These are phyloP conservation scores for Cryptophagus acutangulus DNA, from an alignment of 2,888 invertebrate genomes.

Conservation along the genomic window DNA sequence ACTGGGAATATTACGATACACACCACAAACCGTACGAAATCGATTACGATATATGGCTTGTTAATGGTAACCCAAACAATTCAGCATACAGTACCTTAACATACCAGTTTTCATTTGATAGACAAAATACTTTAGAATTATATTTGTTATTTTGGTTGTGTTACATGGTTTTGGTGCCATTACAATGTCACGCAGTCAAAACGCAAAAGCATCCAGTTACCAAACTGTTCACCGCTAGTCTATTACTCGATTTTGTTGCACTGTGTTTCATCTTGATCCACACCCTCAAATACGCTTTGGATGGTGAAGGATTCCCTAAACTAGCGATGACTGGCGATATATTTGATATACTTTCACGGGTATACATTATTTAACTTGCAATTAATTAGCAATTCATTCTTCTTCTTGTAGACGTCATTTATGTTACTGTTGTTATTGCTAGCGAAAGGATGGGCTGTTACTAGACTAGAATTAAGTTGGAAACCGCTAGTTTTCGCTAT, in stretches of 20 bases:
- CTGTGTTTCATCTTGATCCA: constrained; percentile 83
- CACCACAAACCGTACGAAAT: constrained; percentile 46
- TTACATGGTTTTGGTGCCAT: constrained; percentile 75
- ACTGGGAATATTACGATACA: constrained; percentile 75
- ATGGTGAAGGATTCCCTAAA: constrained; percentile 81
- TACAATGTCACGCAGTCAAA: constrained; percentile 87
- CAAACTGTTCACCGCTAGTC: constrained; percentile 80
- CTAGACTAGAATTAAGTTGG: constrained; percentile 81
- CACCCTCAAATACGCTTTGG: constrained; percentile 82
- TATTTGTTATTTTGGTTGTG: constrained; percentile 83
- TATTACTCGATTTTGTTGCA: constrained; percentile 79
- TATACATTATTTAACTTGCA: constrained; percentile 44
- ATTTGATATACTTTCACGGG: constrained; percentile 85
- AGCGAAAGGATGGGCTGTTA: constrained; percentile 97
- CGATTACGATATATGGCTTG: constrained; percentile 90
- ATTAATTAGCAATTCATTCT: constrained; percentile 33
- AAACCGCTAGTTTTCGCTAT: constrained; percentile 79
- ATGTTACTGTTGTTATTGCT: constrained; percentile 87
- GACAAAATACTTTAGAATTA: constrained; percentile 86
- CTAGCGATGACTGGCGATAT: constrained; percentile 86
- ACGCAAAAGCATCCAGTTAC: constrained; percentile 89
- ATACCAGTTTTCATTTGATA: constrained; percentile 95
- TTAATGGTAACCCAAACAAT: constrained; percentile 91
- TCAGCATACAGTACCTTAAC: constrained; percentile 82
- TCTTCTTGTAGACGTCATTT: constrained; percentile 70